Conservation (phyloP, 30 jellyfish, hydroid and myxozoan genomes). For the Hydractinia symbiolongicarpus region DNA sequence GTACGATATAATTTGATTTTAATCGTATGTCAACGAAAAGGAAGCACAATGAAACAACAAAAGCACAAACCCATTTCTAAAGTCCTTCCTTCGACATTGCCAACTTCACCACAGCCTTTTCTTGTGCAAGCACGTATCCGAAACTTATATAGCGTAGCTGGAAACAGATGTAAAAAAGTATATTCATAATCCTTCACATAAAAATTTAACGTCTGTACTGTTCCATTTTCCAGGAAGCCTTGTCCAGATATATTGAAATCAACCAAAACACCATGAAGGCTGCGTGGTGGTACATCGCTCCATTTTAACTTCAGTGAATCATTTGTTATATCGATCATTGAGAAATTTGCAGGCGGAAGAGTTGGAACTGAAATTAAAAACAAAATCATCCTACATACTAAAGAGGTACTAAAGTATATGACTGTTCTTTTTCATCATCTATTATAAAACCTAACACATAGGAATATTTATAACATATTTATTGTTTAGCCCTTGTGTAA, state of each 20-base stretch:
- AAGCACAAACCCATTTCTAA: neutral
- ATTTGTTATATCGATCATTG: neutral
- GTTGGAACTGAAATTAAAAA: neutral
- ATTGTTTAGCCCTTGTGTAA: no score
- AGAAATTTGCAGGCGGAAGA: neutral
- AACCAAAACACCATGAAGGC: conserved; percentile 1
- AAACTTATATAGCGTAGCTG: neutral
- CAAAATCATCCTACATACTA: no score
- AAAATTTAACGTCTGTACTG: neutral
- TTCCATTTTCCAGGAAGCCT: neutral
- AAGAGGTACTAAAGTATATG: no score
- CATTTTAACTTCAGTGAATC: neutral
- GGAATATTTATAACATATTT: no score
- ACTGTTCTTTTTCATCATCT: no score
- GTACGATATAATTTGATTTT: no score
- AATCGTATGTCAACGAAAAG: neutral
- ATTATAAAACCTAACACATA: no score
- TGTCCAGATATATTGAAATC: neutral
- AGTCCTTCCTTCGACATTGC: neutral
- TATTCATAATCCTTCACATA: neutral
- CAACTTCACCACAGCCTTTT: neutral
- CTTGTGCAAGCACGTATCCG: neutral
- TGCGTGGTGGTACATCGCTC: conserved; percentile 1
- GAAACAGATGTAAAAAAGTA: neutral
- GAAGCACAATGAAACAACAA: neutral